Evolutionary conservation across 2,797 vertebrate species (phyloP), one percentile per base, ranked within the genome.

Genomic region (Protonibea diacanthus): DNA sequence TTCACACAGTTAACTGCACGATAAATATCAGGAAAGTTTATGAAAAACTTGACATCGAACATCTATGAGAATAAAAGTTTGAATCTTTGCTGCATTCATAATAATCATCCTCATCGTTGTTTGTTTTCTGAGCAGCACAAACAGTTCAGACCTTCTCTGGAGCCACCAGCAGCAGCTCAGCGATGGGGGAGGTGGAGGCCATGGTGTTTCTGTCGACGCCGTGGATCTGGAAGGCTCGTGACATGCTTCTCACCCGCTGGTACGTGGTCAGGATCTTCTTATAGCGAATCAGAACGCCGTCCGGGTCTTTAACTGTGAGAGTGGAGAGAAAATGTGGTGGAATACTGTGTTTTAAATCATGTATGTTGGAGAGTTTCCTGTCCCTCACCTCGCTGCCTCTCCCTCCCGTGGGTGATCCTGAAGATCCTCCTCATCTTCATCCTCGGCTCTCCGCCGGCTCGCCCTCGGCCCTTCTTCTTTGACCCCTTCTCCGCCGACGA

Each of bases 161-260:
- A 0, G 96, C 96, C 20, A 97, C 96, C 20, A 98, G 95, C 65
- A 97, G 94, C 88, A 98, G 93, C 95, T 97, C 97, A 0, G 97
- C 97, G 0, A 98, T 97, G 23, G 97, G 97, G 1, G 97, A 97
- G 75, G 97, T 97, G 82, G 97, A 96, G 4, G 97, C 97, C 89
- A 97, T 96, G 0, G 97, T 98, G 94, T 98, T 98, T 0, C 97
- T 91, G 92, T 98, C 97, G 1, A 98, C 96, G 0, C 96, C 96
- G 67, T 97, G 97, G 85, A 97, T 94, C 91, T 97, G 96, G 42
- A 97, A 97, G 51, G 97, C 96, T 63, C 96, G 88, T 40, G 96
- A 97, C 97, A 98, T 97, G 94, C 96, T 97, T 88, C 97, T 95
- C 76, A 97, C 93, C 70, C 96, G 94, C 94, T 98, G 97, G 89